A percentile compares a stretch with the other conserved stretches of the same genome.
These are phyloP conservation scores for Tenrec ecaudatus DNA, from an alignment of 2,113 vertebrate species.

Conservation along the genomic window DNA sequence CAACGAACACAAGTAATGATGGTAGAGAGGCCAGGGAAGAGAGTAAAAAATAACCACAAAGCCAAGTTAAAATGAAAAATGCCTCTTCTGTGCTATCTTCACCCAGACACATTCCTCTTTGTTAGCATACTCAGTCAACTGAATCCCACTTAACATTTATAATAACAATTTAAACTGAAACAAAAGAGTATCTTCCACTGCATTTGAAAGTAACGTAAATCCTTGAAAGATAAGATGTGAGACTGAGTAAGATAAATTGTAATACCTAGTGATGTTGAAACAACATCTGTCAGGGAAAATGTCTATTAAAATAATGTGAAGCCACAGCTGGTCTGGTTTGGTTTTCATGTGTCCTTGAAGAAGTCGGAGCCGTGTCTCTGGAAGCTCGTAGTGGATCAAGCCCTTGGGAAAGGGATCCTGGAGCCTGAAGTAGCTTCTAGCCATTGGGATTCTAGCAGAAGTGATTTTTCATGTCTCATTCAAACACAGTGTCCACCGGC, in stretches of 20 bases:
- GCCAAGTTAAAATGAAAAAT: conserved; percentile 9
- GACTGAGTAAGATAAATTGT: not conserved
- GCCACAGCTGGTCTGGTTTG: not conserved
- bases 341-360: not conserved
- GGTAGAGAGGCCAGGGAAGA: not conserved
- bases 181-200: conserved; percentile 21
- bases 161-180: conserved; percentile 34
- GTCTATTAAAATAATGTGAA: not conserved
- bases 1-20: not conserved
- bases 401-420: not conserved
- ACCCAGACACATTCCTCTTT: not conserved
- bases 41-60: not conserved
- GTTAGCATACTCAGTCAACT: not conserved
- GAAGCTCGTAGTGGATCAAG: not conserved
- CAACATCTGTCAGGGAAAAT: not conserved
- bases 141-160: conserved; percentile 4
- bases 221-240: not conserved
- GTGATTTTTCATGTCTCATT: not conserved
- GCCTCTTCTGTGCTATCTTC: not conserved
- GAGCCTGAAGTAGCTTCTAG: not conserved
- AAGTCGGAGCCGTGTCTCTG: not conserved
- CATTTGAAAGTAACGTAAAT: conserved; percentile 18
- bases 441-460: not conserved
- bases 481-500: not conserved
- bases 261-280: conserved; percentile 1